Evolutionary conservation across 2,113 vertebrate genomes (phyloP).

Genomic region (Acanthisitta chloris): DNA sequence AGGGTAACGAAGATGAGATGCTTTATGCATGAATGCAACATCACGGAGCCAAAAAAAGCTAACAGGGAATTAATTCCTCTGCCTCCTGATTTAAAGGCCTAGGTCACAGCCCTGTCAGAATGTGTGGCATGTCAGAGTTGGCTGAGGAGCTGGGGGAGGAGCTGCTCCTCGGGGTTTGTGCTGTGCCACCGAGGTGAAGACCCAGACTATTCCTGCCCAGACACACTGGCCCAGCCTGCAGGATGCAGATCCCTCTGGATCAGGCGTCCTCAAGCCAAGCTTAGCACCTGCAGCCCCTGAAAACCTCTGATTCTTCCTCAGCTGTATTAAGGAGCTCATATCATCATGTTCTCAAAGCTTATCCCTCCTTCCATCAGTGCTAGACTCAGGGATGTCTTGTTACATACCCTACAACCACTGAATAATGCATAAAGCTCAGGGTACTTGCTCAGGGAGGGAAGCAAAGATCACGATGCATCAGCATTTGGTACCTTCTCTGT

Average conservation of each 20-base stretch:
- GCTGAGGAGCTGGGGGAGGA: neutral
- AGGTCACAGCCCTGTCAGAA: conserved; percentile 35
- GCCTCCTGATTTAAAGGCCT: neutral
- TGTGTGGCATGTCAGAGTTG: neutral
- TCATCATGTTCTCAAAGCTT: accelerated
- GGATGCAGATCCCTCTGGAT: neutral
- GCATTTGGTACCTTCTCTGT: neutral
- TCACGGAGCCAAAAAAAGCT: neutral
- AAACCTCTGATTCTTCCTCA: neutral
- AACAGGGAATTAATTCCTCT: neutral
- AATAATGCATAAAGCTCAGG: neutral
- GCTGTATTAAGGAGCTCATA: neutral
- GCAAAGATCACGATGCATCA: neutral
- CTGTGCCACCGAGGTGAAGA: neutral
- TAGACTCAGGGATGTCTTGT: neutral
- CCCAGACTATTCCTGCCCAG: neutral
- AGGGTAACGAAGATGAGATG: neutral
- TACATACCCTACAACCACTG: neutral
- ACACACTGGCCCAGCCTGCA: neutral
- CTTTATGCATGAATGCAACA: conserved; percentile 3
- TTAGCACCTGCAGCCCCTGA: neutral
- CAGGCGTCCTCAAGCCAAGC: neutral
- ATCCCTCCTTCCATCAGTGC: neutral
- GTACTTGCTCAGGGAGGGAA: accelerated
- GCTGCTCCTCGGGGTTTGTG: neutral